These are phyloP conservation scores for Camelus dromedarius DNA, from an alignment of 2,113 vertebrate species.

Conservation along the genomic window DNA sequence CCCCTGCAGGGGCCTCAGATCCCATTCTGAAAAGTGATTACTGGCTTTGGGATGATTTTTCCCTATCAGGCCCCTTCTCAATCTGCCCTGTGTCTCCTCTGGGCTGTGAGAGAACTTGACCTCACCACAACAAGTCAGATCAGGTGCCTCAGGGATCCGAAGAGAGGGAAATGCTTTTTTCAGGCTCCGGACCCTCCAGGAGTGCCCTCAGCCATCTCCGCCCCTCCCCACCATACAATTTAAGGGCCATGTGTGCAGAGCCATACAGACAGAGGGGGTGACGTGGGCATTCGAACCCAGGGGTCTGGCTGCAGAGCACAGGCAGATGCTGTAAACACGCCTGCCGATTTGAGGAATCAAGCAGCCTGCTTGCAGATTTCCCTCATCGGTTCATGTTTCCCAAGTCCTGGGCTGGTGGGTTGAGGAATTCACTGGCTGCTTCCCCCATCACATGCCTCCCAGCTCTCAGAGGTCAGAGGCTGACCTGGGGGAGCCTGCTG, in stretches of 20 bases:
- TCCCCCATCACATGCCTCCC: no score
- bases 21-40: background rate
- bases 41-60: background rate
- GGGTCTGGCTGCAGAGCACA: background rate
- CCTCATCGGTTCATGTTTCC: accelerated
- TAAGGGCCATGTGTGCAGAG: background rate
- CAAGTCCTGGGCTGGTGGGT: background rate
- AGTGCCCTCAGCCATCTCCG: background rate
- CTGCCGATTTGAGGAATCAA: background rate
- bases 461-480: background rate
- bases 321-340: background rate
- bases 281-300: background rate
- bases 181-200: background rate
- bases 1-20: background rate
- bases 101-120: background rate
- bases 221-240: accelerated
- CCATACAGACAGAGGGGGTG: background rate
- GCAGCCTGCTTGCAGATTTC: background rate
- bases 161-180: background rate
- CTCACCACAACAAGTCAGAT: background rate
- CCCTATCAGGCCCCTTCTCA: background rate
- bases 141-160: background rate
- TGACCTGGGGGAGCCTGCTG: background rate
- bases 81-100: background rate
- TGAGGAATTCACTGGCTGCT: background rate